Base-by-base conservation (phyloP, 2,797 vertebrate genomes). In the Acrossocheilus wenchowensis region DNA sequence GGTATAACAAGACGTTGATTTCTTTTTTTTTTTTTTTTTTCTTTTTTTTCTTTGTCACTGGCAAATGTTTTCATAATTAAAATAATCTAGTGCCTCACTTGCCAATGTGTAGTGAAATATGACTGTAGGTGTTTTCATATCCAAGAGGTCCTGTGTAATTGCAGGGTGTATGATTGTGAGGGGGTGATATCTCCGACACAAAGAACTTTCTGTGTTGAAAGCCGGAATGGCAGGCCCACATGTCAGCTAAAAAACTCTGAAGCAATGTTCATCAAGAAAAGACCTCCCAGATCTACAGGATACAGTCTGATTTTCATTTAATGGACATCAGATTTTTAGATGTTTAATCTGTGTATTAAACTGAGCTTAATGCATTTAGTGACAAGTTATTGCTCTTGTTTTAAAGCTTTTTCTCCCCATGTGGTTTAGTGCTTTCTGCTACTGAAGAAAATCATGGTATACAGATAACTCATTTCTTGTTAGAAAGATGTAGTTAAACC, bases 171-270 rank as follows among this genome's bases (percentile, higher is more conserved):
- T 89, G 87, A 84, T 84, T 57, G 26, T 78, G 82, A 90, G 86
- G 85, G 82, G 89, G 90, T 90, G 89, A 79, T 90, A 90, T 84
- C 87, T 87, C 85, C 90, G 36, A 91, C 89, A 94, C 90, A 92
- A 91, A 91, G 68, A 80, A 39, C 83, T 92, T 74, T 88, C 80
- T 92, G 88, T 93, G 62, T 87, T 77, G 86, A 87, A 83, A 83
- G 87, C 88, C 81, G 82, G 85, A 86, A 88, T 85, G 83, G 66
- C 87, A 84, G 83, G 60, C 90, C 85, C 89, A 88, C 85, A 87
- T 91, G 60, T 89, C 88, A 85, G 83, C 87, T 82, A 57, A 87
- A 62, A 60, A 75, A 68, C 41, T 45, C 77, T 71, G 48, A 48
- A 82, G 87, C 30, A 85, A 69, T 81, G 39, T 82, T 91, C 30